Evolutionary conservation across 2,888 invertebrate species (phyloP).

Genomic region (Cremastobaeus sp.): DNA sequence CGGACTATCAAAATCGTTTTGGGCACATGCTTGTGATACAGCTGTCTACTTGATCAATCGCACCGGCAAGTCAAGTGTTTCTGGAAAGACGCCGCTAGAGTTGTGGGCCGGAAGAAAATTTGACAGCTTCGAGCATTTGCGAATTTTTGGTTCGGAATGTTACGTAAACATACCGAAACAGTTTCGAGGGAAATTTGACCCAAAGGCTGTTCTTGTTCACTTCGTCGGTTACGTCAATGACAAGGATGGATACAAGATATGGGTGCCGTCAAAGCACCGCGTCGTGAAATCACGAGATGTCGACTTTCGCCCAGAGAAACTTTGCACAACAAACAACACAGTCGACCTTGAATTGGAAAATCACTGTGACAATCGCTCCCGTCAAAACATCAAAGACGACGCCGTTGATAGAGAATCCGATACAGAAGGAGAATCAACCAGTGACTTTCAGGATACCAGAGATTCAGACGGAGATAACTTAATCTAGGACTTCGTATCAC

Average conservation of each 20-base stretch:
- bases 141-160: conserved; percentile 41
- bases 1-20: conserved; percentile 24
- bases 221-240: conserved; percentile 29
- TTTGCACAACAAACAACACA: conserved; percentile 28
- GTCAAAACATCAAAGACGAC: conserved; percentile 1
- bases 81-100: conserved; percentile 33
- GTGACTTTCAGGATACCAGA: neutral
- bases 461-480: neutral
- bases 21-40: conserved; percentile 45
- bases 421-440: neutral
- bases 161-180: conserved; percentile 50
- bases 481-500: neutral
- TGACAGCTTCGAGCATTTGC: conserved; percentile 46
- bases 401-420: neutral
- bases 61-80: conserved; percentile 32
- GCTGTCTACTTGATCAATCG: conserved; percentile 30
- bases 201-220: conserved; percentile 24
- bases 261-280: conserved; percentile 42
- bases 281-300: conserved; percentile 37
- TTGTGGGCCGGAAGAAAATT: conserved; percentile 42
- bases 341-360: conserved; percentile 12
- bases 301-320: conserved; percentile 47
- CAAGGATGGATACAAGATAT: conserved; percentile 37
- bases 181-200: conserved; percentile 41
- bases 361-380: neutral